phyloP scores from a whole-genome alignment of 2,888 invertebrate species.

The Dione vanillae region DNA sequence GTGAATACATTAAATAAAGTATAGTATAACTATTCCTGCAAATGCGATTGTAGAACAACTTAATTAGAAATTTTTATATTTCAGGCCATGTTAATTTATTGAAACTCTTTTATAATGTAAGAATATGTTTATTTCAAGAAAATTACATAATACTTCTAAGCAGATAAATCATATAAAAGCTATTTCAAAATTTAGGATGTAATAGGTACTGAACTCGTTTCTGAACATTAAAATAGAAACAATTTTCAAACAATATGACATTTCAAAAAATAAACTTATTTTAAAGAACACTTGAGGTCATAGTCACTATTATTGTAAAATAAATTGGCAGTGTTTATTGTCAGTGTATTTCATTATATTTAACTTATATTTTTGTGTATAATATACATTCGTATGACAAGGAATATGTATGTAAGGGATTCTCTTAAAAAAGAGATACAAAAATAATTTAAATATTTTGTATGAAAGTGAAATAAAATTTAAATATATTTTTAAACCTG shows the following conservation, averaged over 20 bases:
- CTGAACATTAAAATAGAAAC: not conserved
- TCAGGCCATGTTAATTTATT: not conserved
- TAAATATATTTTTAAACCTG: not conserved
- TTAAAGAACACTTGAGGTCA: conserved; percentile 8
- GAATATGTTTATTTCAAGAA: conserved; percentile 7
- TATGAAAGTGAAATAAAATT: not conserved
- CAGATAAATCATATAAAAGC: not conserved
- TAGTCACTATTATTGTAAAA: conserved; percentile 5
- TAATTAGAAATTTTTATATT: not conserved
- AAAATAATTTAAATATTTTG: not conserved
- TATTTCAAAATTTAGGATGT: not conserved
- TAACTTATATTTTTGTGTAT: not conserved
- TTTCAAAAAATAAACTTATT: not conserved
- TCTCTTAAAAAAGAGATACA: not conserved
- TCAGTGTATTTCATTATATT: conserved; percentile 10
- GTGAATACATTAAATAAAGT: too few species aligned
- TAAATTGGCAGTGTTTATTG: conserved; percentile 10
- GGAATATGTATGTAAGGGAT: not conserved
- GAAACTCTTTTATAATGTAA: not conserved
- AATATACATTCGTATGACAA: conserved; percentile 5
- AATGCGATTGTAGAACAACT: too few species aligned
- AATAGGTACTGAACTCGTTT: not conserved
- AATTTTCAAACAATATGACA: not conserved
- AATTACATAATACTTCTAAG: conserved; percentile 1
- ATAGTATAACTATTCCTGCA: too few species aligned